Base-by-base conservation (phyloP, 2,113 vertebrate species). In the Felis chaus region DNA sequence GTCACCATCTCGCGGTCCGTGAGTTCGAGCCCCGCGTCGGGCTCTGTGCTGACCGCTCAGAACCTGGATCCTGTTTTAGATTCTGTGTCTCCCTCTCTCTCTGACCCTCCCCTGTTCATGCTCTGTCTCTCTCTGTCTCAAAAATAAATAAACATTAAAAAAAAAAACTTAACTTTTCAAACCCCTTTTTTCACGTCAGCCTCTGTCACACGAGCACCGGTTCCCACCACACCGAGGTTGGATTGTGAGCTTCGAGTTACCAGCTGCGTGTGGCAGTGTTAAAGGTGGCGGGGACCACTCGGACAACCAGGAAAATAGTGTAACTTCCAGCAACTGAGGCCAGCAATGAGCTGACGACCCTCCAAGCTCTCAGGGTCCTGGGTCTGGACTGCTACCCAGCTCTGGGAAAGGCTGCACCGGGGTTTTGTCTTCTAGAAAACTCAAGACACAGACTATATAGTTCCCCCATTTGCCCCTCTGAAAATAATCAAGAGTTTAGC, bases 21-120 rank as follows among this genome's bases (percentile, higher is more conserved):
- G 45, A 45, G 45, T 45, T 45, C 45, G 7, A 45, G 45, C 45
- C 45, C 45, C 45, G 7, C 45, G 7, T 45, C 45, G 7, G 45
- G 45, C 45, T 45, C 45, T 45, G 45, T 0, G 45, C 45, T 45
- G 45, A 45, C 7, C 1, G 7, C 45, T 45, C 45, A 45, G 45
- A 45, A 0, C 45, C 45, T 45, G 45, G 45, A 45, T 0, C 45
- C 45, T 45, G 45, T 0, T 45, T 45, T 7, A 0, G 45, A 45
- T 45, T 45, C 45, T 45, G 45, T 45, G 45, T 45, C 45, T 45
- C 7, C 45, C 45, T 45, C 45, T 45, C 45, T 45, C 7, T 45
- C 45, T 45, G 45, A 1, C 45, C 45, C 45, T 45, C 45, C 45
- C 45, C 45, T 0, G 45, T 1, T 45, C 45, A 45, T 9, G 7